Evolutionary conservation across 2,113 vertebrate genomes (phyloP).

Genomic region (Mesoclemmys tuberculata): DNA sequence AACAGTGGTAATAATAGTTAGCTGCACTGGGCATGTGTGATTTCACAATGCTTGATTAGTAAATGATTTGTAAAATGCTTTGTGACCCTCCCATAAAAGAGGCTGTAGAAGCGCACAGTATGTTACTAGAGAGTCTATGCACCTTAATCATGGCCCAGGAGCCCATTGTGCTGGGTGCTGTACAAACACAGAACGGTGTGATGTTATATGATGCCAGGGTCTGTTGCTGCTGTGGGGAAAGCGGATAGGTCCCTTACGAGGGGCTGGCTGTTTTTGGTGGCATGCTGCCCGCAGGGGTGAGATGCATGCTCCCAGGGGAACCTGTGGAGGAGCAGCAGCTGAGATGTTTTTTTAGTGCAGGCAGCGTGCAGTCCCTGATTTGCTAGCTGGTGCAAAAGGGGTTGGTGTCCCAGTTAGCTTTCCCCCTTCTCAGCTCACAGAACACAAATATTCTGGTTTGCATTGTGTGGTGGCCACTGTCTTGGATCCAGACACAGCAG

Average conservation of each 20-base stretch:
- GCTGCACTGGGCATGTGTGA: neutral
- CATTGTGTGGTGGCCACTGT: neutral
- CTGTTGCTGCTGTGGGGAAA: neutral
- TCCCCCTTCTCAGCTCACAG: neutral
- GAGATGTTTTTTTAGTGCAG: neutral
- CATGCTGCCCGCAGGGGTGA: neutral
- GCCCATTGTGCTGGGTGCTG: neutral
- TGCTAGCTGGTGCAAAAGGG: neutral
- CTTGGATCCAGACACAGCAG: neutral
- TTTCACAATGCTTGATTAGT: neutral
- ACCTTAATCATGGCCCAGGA: neutral
- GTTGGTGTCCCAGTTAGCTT: neutral
- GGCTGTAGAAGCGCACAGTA: neutral
- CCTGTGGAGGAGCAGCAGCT: neutral
- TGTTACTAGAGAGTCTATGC: neutral
- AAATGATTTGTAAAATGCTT: neutral
- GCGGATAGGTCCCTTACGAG: neutral
- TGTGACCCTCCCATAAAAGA: neutral
- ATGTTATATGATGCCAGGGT: neutral
- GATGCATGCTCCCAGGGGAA: neutral
- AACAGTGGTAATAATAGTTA: neutral
- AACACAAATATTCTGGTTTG: neutral
- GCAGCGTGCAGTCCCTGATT: neutral
- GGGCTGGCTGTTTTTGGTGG: neutral
- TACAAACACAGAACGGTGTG: neutral